Base-by-base conservation (phyloP, 1,140 invertebrate genomes). In the Apis florea region DNA sequence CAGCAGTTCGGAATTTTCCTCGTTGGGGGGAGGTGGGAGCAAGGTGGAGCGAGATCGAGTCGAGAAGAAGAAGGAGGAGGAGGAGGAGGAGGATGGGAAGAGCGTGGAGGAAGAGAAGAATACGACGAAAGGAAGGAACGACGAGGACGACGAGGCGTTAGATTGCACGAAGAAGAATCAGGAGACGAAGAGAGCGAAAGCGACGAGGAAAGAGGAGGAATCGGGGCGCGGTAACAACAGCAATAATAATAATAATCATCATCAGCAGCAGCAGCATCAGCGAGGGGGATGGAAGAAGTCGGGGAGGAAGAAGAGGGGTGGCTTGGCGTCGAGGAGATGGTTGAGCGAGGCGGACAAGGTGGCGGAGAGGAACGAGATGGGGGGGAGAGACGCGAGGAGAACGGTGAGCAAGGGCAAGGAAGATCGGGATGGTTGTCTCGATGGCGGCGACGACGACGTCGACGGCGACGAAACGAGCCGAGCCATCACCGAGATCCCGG, bases 401-500 rank as follows among this genome's bases (percentile, higher is more conserved):
- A 70, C 69, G 73, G 58, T 83, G 64, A 83, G 61, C 79, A 79
- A 77, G 76, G 80, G 85, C 61, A n/a, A n/a, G n/a, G 76, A 68
- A 5, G 63, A 59, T 47, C 69, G 69, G 24, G n/a, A 49, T 79
- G 56, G 56, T 75, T 40, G 47, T 64, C 19, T 31, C n/a, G 54
- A 70, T 13, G 72, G 17, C 19, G 31, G 31, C 53, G 69, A 31
- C 31, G 31, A 5, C 56, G 70, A 59, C 56, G 56, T 24, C 54
- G 70, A n/a, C 70, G 53, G 69, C 66, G 56, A 73, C 24, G 51
- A 67, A 17, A 51, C 70, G 31, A 88, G 83, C 71, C 82, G 82
- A 70, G 72, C 84, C 66, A 88, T 90, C 64, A 83, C 76, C 75
- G 92, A 92, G 40, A 88, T 93, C 19, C 92, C 92, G 58, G 91